Evolutionary conservation across 2,797 vertebrate genomes (phyloP), one percentile per base, ranked within the genome.

Genomic region (Characodon lateralis): DNA sequence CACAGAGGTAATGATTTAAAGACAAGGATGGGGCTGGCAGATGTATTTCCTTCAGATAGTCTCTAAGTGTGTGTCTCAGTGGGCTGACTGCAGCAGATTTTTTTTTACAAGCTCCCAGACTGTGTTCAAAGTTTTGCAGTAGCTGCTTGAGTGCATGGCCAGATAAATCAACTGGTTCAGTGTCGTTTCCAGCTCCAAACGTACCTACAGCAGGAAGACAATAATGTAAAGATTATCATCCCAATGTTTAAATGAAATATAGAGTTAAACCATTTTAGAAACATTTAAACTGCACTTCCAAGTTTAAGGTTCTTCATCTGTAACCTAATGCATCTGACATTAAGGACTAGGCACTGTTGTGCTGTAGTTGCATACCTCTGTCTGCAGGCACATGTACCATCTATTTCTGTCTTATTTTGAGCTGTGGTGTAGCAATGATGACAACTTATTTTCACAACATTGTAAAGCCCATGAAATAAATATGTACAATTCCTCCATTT

Each of bases 291-390:
- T 58, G 46, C 43, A 76, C 68, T 75, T 28, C 10, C 2, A 26
- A 73, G 69, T 18, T 78, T 79, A 78, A 76, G 71, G 77, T 35
- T 53, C 71, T 43, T 77, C 74, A 65, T 80, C 68, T 86, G 87
- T 39, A 84, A 91, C 77, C 61, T 8, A 75, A 90, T 82, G n/a
- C 82, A 31, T 74, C 28, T 93, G 89, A 85, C 88, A 89, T 91
- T 88, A 72, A 46, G 53, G 78, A 26, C 31, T 53, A 24, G 35
- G 43, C 31, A 14, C 35, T 70, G 58, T 43, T 26, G 26, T 28
- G 43, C 51, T 58, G 41, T 22, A 39, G 63, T 51, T 51, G n/a
- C 63, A 69, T 43, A 7, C 31, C n/a, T 69, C 53, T 50, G 3
- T 43, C 39, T 39, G 3, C 35, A 55, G 24, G 41, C 3, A 75